phyloP scores from a whole-genome alignment of 2,888 invertebrate genomes.

The Acanthosepion lycidas region DNA sequence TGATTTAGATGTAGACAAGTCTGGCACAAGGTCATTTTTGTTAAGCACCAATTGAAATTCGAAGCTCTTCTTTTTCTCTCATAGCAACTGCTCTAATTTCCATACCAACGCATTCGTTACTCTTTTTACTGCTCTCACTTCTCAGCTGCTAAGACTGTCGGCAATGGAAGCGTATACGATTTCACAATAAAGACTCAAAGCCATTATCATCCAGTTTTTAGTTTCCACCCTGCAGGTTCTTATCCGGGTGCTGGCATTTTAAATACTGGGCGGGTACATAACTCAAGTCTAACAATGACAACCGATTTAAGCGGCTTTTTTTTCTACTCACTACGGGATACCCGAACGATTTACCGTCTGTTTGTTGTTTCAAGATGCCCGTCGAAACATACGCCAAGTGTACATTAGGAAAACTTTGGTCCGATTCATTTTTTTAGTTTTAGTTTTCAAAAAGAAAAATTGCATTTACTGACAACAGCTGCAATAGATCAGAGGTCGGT shows the following conservation, averaged over 20 bases:
- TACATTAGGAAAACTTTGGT: neutral
- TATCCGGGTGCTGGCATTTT: slow-evolving; percentile 21
- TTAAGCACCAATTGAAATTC: no score
- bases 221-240: slow-evolving; percentile 5
- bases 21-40: no score
- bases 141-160: neutral
- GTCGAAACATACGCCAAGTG: slow-evolving; percentile 8
- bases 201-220: neutral
- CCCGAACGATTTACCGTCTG: slow-evolving; percentile 21
- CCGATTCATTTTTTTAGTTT: neutral
- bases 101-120: no score
- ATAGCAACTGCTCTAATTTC: no score
- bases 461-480: neutral
- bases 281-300: slow-evolving; percentile 33
- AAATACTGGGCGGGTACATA: slow-evolving; percentile 22
- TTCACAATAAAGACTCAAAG: neutral
- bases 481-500: neutral
- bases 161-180: neutral
- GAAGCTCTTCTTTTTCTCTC: no score
- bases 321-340: neutral
- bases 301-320: neutral
- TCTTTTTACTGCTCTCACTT: neutral
- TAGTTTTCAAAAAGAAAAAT: neutral
- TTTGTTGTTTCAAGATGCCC: neutral
- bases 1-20: no score